Base-by-base conservation (phyloP, 2,113 vertebrate species). In the Canis aureus region DNA sequence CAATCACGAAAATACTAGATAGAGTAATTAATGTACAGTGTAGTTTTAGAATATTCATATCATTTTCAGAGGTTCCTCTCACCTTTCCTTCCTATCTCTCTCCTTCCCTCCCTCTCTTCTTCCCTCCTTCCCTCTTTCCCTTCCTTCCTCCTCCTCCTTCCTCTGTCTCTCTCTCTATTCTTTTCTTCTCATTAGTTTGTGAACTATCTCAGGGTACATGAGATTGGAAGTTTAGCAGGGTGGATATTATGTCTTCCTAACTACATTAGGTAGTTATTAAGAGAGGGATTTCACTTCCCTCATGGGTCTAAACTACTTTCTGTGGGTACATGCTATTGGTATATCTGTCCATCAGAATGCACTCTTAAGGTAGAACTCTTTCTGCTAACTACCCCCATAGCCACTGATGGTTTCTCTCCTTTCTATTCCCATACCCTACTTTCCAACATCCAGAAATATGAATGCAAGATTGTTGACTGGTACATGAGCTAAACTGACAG, bases 401-500 rank as follows among this genome's bases (percentile, higher is more conserved):
- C 16, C 22, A 91, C 4, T 23, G 51, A 16, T 73, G 25, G 29
- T 38, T 87, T 55, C 12, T 87, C 35, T 84, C 15, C 13, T 79
- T 92, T 82, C 53, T 94, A 9, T 51, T 59, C 12, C n/a, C 3
- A 4, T 71, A 51, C 10, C 22, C 4, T 4, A 19, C 15, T 55
- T 80, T 20, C 29, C 25, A 20, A 71, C 4, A 57, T 32, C 13
- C 20, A 51, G 55, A 57, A 12, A 25, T 38, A 53, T 4, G 1
- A 80, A 43, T 3, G 0, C 57, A 96, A 3, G 74, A 49, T 35
- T 38, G 55, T 7, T 86, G n/a, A 19, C 60, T 78, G 38, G 85
- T 35, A 86, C 82, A 32, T 87, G 62, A 96, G 3, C 83, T 87
- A 80, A 96, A 3, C 62, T 81, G 92, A 94, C 97, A 97, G 95